Conservation (phyloP, 2,888 invertebrate genomes). For the Phragmatobia fuliginosa region DNA sequence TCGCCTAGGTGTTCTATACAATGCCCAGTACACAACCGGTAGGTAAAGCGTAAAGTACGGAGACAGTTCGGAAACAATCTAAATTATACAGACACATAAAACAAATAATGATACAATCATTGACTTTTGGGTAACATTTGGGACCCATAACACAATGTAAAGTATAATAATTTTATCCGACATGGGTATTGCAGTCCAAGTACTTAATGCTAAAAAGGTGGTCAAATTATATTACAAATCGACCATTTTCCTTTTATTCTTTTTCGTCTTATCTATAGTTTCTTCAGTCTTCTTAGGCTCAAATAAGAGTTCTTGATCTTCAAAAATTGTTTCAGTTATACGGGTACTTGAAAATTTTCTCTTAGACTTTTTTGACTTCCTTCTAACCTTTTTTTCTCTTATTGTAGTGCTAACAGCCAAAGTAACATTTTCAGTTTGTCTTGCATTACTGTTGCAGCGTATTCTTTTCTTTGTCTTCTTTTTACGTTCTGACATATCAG, state of each 20-base stretch:
- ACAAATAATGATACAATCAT: too few species aligned
- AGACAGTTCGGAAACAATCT: too few species aligned
- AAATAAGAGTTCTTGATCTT: constrained; percentile 33
- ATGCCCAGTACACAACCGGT: too few species aligned
- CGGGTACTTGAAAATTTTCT: constrained; percentile 25
- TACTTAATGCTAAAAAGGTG: too few species aligned
- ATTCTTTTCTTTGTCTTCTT: constrained; percentile 71
- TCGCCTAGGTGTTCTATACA: too few species aligned
- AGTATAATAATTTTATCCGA: too few species aligned
- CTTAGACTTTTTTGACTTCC: constrained; percentile 45
- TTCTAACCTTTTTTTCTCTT: constrained; percentile 32
- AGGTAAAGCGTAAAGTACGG: too few species aligned
- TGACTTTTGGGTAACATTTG: too few species aligned
- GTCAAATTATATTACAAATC: constrained; percentile 13
- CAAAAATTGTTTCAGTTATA: constrained; percentile 31
- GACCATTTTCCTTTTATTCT: constrained; percentile 40
- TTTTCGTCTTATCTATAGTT: constrained; percentile 32
- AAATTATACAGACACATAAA: too few species aligned
- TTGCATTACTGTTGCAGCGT: constrained; percentile 55
- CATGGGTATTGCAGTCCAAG: too few species aligned
- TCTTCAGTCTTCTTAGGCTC: constrained; percentile 30
- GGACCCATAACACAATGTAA: too few species aligned
- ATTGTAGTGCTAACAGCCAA: constrained; percentile 42
- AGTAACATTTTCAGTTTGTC: constrained; percentile 29
- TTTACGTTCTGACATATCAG: constrained; percentile 49